Conservation (phyloP, 37 sponge, comb jelly and placozoan genomes). For the Tethya wilhelma region DNA sequence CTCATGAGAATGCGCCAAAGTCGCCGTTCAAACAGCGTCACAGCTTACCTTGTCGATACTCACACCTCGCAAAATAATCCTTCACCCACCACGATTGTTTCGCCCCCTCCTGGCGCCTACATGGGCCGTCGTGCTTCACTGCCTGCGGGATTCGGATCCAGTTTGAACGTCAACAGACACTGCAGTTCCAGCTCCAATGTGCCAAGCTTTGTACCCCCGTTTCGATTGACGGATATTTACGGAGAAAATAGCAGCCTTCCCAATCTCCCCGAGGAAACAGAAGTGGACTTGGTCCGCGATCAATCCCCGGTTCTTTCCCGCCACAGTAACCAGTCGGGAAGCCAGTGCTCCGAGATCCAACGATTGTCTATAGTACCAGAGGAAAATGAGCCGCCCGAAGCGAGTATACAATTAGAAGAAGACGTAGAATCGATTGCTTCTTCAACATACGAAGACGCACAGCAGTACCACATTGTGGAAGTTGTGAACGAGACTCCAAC, state of each 20-base stretch:
- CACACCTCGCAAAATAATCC: neutral
- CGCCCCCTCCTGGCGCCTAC: constrained; percentile 11
- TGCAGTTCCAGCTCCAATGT: neutral
- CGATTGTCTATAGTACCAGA: no score
- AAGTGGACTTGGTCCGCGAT: no score
- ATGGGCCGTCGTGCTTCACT: constrained; percentile 68
- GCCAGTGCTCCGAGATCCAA: no score
- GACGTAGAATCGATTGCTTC: no score
- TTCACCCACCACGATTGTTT: constrained; percentile 4
- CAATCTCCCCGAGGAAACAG: constrained; percentile 25
- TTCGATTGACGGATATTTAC: neutral
- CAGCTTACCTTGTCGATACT: neutral
- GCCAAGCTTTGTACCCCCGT: constrained; percentile 18
- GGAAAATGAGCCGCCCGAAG: no score
- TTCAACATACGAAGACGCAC: no score
- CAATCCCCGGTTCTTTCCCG: no score
- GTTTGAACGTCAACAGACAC: neutral
- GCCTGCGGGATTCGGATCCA: constrained; percentile 51
- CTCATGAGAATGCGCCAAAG: constrained; percentile 37
- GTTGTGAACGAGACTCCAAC: no score
- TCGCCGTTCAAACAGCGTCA: constrained; percentile 40
- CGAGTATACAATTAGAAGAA: no score
- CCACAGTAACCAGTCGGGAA: no score
- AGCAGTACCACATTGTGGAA: no score
- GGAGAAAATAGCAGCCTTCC: constrained; percentile 22